These are phyloP conservation scores for Strix aluco DNA, from an alignment of 2,113 vertebrate genomes.

Conservation along the genomic window DNA sequence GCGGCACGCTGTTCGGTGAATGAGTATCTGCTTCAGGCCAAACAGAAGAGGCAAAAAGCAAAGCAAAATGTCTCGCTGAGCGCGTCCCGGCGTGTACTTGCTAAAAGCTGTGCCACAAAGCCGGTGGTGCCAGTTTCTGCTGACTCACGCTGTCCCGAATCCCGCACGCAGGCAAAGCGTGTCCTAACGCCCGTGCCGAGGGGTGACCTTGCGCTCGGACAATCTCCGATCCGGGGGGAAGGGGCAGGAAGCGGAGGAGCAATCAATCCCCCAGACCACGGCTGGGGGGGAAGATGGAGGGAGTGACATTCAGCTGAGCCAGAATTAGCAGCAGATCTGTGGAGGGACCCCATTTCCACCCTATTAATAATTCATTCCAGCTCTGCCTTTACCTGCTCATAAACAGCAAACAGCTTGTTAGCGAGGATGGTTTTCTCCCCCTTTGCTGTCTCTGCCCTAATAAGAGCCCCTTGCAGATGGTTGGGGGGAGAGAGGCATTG, in stretches of 20 bases:
- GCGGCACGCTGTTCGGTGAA: not conserved
- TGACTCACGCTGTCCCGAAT: constrained; percentile 24
- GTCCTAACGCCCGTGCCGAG: not conserved
- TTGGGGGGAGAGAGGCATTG: not conserved
- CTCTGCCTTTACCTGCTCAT: constrained; percentile 81
- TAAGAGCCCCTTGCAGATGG: not conserved
- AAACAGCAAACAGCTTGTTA: constrained; percentile 83
- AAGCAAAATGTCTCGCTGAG: not conserved
- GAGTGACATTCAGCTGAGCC: constrained; percentile 51
- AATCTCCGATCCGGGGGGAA: not conserved
- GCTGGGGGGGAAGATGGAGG: not conserved
- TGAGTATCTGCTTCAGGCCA: not conserved
- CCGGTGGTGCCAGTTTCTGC: not conserved
- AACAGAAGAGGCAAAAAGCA: not conserved
- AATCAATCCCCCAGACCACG: constrained; percentile 59
- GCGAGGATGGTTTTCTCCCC: constrained; percentile 31
- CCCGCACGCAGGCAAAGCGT: not conserved
- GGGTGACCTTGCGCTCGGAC: constrained; percentile 65
- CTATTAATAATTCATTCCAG: constrained; percentile 82
- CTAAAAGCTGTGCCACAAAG: not conserved
- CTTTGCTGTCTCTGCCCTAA: constrained; percentile 30
- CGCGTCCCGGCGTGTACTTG: not conserved
- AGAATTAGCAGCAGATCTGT: constrained; percentile 69
- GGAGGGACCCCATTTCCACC: constrained; percentile 76
- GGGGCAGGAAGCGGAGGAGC: not conserved